Evolutionary conservation across 2,888 invertebrate genomes (phyloP), one percentile per base, ranked within the genome.

Genomic region (Pandemis heparana): DNA sequence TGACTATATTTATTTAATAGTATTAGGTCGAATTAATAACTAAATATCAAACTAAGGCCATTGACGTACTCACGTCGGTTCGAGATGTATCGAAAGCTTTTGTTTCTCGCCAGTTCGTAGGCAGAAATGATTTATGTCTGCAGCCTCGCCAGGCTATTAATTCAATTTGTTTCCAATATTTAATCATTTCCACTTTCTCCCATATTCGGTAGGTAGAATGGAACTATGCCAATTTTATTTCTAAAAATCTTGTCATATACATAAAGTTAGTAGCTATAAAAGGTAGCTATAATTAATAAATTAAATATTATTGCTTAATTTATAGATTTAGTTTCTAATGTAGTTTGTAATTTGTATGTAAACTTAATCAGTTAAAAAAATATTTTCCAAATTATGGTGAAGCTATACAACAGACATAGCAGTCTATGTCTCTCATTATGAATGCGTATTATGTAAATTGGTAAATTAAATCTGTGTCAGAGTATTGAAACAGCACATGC

Each of bases 131-230:
- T 86, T 87, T 85, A 87, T 83, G 82, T 81, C 64, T 71, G 77
- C 77, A 80, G 79, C 78, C 78, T 82, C 80, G 79, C 78, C 80
- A 76, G 79, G 82, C 80, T 83, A 85, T 89, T 86, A 87, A 88
- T 87, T 87, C 79, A 83, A 86, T 87, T 86, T 85, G 83, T 86
- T 86, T 87, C 86, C 80, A 85, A 83, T 85, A 85, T 83, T 81
- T 77, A 78, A 74, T 79, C 75, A 71, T 78, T 77, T 81, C 80
- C 82, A 89, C 87, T 91, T 90, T 90, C 87, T 84, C 89, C 83
- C 80, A 82, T 81, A 86, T 86, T 86, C 79, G 81, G 12, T 12
- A 32, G 23, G 82, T 77, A 80, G 79, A 77, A 76, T 82, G 80
- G 69, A 81, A 81, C 78, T 79, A 78, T 77, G 72, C 69, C 75